Base-by-base conservation (phyloP, 2,113 vertebrate species). In the Gobius niger region DNA sequence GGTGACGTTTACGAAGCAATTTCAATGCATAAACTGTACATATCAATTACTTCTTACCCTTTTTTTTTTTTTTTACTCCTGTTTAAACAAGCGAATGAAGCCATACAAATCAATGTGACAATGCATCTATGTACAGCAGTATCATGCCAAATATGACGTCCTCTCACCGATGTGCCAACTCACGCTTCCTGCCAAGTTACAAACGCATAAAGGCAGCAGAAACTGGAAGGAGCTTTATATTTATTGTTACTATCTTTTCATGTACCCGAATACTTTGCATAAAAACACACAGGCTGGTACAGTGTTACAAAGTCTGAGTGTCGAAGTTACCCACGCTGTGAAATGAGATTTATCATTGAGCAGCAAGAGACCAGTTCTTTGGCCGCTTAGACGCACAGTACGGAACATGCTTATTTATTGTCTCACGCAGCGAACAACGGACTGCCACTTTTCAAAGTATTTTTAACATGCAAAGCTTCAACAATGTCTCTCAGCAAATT, bases 281-380 rank as follows among this genome's bases (percentile, higher is more conserved):
- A 63, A 57, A 71, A 72, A 50, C 42, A 66, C 19, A 67, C 63
- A 77, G 73, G 63, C 65, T 75, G 60, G 47, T 7, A 47, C 56
- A 59, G 56, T 59, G 34, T 77, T 68, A 68, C 44, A 80, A 78
- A 82, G 64, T 49, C 42, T 59, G 62, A 34, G 44, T 47, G 64
- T 47, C 64, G 34, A 61, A 67, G 52, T 57, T 50, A 61, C 83
- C 81, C 68, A 84, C 85, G 82, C 87, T 90, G 85, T 90, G 87
- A 90, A 90, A 83, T 84, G 44, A 84, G 24, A 24, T 24, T 24
- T 24, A 24, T 24, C 8, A 75, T 75, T 68, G 56, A 65, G 51
- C n/a, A 71, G 70, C 14, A 54, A 5, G 18, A 54, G 18, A 54
- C 4, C 2, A 19, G 18, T 54, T 34, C 24, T 34, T 34, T 24